These are phyloP conservation scores for Sussaba pulchella DNA, from an alignment of 2,888 invertebrate genomes.

Conservation along the genomic window DNA sequence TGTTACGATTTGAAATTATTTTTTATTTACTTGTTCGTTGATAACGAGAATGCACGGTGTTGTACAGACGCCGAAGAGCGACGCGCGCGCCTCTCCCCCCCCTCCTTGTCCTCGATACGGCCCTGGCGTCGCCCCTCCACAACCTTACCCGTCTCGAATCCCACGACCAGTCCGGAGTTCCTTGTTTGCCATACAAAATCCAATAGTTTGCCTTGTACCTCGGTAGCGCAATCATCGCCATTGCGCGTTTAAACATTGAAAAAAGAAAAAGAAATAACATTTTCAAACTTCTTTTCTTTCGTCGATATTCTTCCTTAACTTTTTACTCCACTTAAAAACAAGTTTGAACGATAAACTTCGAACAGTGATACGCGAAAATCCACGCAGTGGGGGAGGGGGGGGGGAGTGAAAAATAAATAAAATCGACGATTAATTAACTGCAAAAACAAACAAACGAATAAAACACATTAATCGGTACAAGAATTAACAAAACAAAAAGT, in stretches of 20 bases:
- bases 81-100: conserved; percentile 69
- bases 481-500: background rate
- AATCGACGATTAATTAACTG: too few relatives aligned
- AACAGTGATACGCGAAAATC: background rate
- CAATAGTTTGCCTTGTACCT: conserved; percentile 84
- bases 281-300: too few relatives aligned
- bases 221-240: conserved; percentile 79
- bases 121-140: conserved; percentile 67
- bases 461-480: background rate
- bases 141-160: conserved; percentile 76
- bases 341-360: background rate
- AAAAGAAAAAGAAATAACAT: conserved; percentile 20
- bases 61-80: background rate
- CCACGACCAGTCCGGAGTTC: conserved; percentile 82
- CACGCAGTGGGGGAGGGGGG: background rate
- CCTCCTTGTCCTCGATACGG: too few relatives aligned
- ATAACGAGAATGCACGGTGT: background rate
- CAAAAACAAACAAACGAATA: background rate
- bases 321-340: background rate
- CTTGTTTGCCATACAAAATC: conserved; percentile 85
- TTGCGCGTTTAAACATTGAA: conserved; percentile 69
- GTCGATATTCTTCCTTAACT: too few relatives aligned
- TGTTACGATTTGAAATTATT: too few relatives aligned
- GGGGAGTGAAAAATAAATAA: background rate
- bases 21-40: too few relatives aligned